phyloP scores from a whole-genome alignment of 2,888 invertebrate species.

The Polia nebulosa region DNA sequence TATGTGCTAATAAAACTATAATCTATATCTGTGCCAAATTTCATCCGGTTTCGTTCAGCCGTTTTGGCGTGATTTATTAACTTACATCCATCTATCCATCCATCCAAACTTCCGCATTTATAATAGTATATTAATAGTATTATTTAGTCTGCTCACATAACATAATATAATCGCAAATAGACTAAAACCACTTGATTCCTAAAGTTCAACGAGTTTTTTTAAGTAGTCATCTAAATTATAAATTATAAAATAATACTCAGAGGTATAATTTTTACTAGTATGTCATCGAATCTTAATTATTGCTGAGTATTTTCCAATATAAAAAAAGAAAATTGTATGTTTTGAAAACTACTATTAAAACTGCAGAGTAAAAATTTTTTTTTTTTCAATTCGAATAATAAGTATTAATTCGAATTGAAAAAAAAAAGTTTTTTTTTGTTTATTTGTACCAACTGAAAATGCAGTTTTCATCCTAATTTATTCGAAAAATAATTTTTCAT shows the following conservation, averaged over 20 bases:
- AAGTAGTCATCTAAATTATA: background rate
- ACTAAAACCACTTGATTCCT: background rate
- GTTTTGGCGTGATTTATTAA: no score
- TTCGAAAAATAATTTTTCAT: background rate
- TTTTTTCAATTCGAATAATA: no score
- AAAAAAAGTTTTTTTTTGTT: background rate
- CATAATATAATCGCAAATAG: background rate
- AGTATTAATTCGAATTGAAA: background rate
- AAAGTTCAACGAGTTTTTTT: conserved; percentile 11
- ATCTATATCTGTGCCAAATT: no score
- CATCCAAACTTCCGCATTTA: no score
- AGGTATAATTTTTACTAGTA: background rate
- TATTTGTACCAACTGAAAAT: background rate
- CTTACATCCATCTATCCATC: no score
- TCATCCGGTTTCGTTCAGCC: no score
- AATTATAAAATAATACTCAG: background rate
- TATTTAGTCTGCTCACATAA: background rate
- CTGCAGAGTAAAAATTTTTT: no score
- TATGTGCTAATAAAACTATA: no score
- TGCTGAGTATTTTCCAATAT: background rate
- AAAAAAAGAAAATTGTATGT: background rate
- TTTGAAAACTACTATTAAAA: no score
- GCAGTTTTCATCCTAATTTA: conserved; percentile 9
- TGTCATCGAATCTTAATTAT: background rate
- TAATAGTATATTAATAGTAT: no score